Evolutionary conservation across 2,888 invertebrate species (phyloP), one percentile per base, ranked within the genome.

Genomic region (Cantharis rufa): DNA sequence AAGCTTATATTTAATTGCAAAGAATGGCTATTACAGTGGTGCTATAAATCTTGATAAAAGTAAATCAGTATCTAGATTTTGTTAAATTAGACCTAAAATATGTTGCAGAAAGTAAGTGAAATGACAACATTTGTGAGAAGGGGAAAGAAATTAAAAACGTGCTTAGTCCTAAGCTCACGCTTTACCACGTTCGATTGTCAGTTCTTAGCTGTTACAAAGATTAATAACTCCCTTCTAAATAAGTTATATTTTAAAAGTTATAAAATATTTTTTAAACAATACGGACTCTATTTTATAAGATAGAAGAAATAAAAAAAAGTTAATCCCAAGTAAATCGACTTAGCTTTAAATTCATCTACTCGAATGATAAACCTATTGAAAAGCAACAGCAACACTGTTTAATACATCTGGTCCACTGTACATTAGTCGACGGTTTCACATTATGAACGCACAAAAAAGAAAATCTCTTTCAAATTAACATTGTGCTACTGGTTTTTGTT

Each of bases 81-180:
- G 82, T 84, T 85, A 86, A 87, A 87, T 87, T 87, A 87, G 81
- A 86, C 83, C 85, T 86, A 86, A 87, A 86, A 87, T 87, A 86
- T 86, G 87, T 85, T 84, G 84, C 84, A 82, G 69, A 73, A 83
- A 84, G 83, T 84, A 86, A 86, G 87, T 85, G 86, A 86, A 87
- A 86, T 85, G 87, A 87, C 87, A 87, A 87, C 86, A 85, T 85
- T 85, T 85, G 84, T 83, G 78, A 79, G 78, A 77, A 78, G 81
- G 82, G 82, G 85, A 81, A 85, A 86, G 85, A 87, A 87, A 87
- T 87, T 87, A 87, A 87, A 87, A 87, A 87, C 87, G 87, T 87
- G 87, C 87, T 86, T 85, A 85, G 83, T 81, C 81, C 84, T 82
- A 78, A 79, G 78, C 82, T 75, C 83, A 83, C 82, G 83, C 83